These are phyloP conservation scores for Cerastis rubricosa DNA, from an alignment of 2,888 invertebrate species.

Conservation along the genomic window DNA sequence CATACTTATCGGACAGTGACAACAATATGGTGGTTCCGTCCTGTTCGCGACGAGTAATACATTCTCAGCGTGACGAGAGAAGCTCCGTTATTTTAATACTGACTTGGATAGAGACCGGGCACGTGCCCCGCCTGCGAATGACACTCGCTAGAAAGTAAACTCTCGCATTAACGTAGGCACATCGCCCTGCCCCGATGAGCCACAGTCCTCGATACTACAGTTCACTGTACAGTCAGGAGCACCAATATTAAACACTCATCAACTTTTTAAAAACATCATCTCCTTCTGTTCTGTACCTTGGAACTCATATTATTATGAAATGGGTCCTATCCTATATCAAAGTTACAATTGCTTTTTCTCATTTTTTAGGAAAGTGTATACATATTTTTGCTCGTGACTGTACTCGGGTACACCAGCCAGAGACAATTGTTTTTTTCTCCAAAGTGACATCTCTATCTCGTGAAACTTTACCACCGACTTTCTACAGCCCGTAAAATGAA, in stretches of 20 bases:
- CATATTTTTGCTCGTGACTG: slow-evolving; percentile 39
- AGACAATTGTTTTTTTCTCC: slow-evolving; percentile 73
- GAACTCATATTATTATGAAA: no score
- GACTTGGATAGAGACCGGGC: slow-evolving; percentile 72
- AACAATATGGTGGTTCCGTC: slow-evolving; percentile 64
- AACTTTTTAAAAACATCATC: no score
- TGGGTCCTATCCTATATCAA: no score
- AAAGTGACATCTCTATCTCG: slow-evolving; percentile 66
- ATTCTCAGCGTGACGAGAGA: slow-evolving; percentile 72
- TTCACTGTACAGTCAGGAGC: slow-evolving; percentile 52
- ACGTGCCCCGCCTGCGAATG: slow-evolving; percentile 86
- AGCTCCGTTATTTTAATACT: slow-evolving; percentile 81
- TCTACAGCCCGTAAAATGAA: slow-evolving; percentile 57
- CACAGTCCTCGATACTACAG: slow-evolving; percentile 54
- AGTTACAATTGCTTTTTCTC: no score
- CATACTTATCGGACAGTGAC: slow-evolving; percentile 6
- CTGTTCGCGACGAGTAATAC: slow-evolving; percentile 57
- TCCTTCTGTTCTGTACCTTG: no score
- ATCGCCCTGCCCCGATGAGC: slow-evolving; percentile 53
- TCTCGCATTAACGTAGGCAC: slow-evolving; percentile 74
- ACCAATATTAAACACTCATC: no score
- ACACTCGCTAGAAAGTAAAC: slow-evolving; percentile 85
- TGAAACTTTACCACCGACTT: slow-evolving; percentile 62
- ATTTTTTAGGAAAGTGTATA: no score
- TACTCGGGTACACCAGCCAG: slow-evolving; percentile 62